phyloP scores from a whole-genome alignment of 2,888 invertebrate species.

The Drosophila lacicola region DNA sequence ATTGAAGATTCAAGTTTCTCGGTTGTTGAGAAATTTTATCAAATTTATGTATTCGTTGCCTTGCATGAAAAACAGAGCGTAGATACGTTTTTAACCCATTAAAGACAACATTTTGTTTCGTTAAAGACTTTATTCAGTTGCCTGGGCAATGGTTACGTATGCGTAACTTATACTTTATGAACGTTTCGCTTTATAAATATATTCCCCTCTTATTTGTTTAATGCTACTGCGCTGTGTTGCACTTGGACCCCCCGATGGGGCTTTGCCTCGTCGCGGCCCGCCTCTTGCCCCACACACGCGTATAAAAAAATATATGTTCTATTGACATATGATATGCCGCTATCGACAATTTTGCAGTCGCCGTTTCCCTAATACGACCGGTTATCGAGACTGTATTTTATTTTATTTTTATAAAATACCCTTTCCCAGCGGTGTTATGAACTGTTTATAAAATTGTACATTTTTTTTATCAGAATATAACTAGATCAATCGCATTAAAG shows the following conservation, averaged over 20 bases:
- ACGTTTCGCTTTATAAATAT: conserved; percentile 10
- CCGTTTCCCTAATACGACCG: conserved; percentile 30
- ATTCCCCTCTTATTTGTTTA: not conserved
- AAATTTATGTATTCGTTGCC: conserved; percentile 19
- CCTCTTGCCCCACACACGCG: not conserved
- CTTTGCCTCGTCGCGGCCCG: not conserved
- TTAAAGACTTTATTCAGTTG: conserved; percentile 5
- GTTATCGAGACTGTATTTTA: conserved; percentile 44
- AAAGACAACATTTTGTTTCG: conserved; percentile 16
- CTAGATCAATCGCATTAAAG: not conserved
- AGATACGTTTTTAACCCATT: conserved; percentile 55
- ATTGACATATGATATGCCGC: conserved; percentile 36
- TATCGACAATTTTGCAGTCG: conserved; percentile 8
- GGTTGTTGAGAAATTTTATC: conserved; percentile 18
- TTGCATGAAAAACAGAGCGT: conserved; percentile 22
- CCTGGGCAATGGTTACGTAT: not conserved
- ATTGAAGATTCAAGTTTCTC: conserved; percentile 36
- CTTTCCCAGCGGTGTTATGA: not conserved
- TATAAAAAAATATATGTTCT: conserved; percentile 7
- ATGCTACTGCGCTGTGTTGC: not conserved
- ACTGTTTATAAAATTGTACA: too few relatives aligned
- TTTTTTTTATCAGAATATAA: not conserved
- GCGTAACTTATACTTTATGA: conserved; percentile 5
- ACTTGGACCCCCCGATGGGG: not conserved
- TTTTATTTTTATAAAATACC: conserved; percentile 9